Evolutionary conservation across 1,140 invertebrate genomes (phyloP).

Genomic region (Drosophila tristis): DNA sequence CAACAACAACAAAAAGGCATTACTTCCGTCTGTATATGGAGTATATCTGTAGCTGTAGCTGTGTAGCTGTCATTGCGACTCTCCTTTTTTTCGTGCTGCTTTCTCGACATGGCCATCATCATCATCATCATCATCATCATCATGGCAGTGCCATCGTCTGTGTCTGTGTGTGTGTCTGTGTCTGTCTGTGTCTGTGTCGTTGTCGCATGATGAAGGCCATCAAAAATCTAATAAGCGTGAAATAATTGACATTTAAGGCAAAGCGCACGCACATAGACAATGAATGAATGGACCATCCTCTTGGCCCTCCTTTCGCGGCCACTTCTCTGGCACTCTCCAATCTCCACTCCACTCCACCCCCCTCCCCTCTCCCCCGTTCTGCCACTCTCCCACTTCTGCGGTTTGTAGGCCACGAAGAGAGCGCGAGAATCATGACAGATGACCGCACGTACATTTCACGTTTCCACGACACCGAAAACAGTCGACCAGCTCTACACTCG

Average conservation of each 20-base stretch:
- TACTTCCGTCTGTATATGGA: conserved; percentile 38
- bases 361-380: background rate
- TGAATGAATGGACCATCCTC: conserved; percentile 32
- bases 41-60: conserved; percentile 18
- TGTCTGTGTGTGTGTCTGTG: too few relatives aligned
- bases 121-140: conserved; percentile 47
- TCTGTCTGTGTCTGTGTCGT: background rate
- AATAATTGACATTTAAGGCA: conserved; percentile 81
- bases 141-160: conserved; percentile 6
- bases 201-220: conserved; percentile 54
- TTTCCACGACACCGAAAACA: conserved; percentile 43
- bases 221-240: conserved; percentile 80
- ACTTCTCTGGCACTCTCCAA: conserved; percentile 10
- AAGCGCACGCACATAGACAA: conserved; percentile 78
- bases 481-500: too few relatives aligned
- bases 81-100: conserved; percentile 43
- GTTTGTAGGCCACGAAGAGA: conserved; percentile 66
- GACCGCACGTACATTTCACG: conserved; percentile 75
- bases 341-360: background rate
- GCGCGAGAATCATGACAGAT: conserved; percentile 74
- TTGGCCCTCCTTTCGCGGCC: too few relatives aligned
- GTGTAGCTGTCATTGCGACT: conserved; percentile 37
- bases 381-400: background rate
- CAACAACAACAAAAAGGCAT: conserved; percentile 16
- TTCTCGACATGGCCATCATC: conserved; percentile 47